Percentiles rank a stretch among this genome's conserved stretches.
These are phyloP conservation scores for Acleris sparsana DNA, from an alignment of 2,888 invertebrate genomes.

Conservation along the genomic window DNA sequence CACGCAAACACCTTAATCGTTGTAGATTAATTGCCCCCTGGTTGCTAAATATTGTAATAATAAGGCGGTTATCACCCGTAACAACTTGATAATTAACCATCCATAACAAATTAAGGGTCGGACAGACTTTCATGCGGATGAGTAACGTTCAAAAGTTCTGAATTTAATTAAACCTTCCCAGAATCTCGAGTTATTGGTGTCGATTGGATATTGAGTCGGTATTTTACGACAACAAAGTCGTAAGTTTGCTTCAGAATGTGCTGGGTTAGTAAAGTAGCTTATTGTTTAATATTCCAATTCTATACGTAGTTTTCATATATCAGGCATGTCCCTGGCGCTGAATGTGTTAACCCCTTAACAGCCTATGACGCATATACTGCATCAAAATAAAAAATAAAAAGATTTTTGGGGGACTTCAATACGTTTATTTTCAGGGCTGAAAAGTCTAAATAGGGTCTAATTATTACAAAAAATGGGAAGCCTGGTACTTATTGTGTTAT, in stretches of 20 bases:
- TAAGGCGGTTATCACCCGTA: slow-evolving; percentile 14
- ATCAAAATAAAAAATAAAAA: too few relatives aligned
- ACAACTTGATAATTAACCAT: slow-evolving; percentile 29
- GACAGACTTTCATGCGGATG: slow-evolving; percentile 22
- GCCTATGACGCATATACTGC: too few relatives aligned
- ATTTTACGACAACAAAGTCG: slow-evolving; percentile 17
- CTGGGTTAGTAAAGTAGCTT: neutral
- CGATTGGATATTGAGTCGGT: slow-evolving; percentile 17
- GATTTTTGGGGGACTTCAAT: too few relatives aligned
- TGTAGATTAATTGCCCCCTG: too few relatives aligned
- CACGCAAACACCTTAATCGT: neutral
- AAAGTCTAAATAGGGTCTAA: too few relatives aligned
- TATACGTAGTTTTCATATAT: too few relatives aligned
- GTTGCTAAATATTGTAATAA: slow-evolving; percentile 6
- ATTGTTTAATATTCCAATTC: too few relatives aligned
- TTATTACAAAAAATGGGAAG: too few relatives aligned
- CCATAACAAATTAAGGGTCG: slow-evolving; percentile 19
- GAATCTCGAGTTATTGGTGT: slow-evolving; percentile 28
- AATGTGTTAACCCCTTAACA: too few relatives aligned
- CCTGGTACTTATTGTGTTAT: too few relatives aligned
- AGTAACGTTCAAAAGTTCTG: slow-evolving; percentile 30
- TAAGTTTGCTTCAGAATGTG: neutral
- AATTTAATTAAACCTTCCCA: slow-evolving; percentile 31
- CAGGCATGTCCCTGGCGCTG: too few relatives aligned
- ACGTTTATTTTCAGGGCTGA: too few relatives aligned